A percentile compares a stretch with the other conserved stretches of the same genome.
phyloP scores from a whole-genome alignment of 2,113 vertebrate genomes.

The Cyanistes caeruleus region DNA sequence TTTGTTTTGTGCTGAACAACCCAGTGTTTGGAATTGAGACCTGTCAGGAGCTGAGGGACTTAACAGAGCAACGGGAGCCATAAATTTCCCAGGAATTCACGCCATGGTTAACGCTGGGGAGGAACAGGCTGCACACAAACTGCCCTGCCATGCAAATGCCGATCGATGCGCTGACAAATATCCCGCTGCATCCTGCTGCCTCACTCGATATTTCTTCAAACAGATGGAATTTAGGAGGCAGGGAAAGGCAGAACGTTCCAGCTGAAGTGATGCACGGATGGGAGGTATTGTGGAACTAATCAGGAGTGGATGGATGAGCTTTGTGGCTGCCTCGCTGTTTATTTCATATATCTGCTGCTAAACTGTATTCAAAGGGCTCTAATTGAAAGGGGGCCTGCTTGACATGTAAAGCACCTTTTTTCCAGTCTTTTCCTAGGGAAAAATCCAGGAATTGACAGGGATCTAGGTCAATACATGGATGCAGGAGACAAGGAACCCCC shows the following conservation, averaged over 20 bases:
- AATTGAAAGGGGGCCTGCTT: not conserved
- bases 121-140: not conserved
- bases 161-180: not conserved
- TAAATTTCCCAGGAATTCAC: not conserved
- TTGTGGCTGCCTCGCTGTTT: not conserved
- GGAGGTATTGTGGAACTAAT: not conserved
- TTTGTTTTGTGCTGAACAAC: not conserved
- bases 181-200: not conserved
- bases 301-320: not conserved
- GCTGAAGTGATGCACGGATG: not conserved
- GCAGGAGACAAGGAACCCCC: not conserved
- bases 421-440: not conserved
- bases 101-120: not conserved
- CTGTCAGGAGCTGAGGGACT: not conserved
- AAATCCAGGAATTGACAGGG: not conserved
- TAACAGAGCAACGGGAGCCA: not conserved
- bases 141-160: not conserved
- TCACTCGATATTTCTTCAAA: slow-evolving; percentile 2
- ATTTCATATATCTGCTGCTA: not conserved
- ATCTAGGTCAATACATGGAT: not conserved
- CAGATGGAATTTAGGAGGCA: not conserved
- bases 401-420: not conserved
- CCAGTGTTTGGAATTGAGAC: not conserved
- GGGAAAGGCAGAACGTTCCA: not conserved
- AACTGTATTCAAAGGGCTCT: not conserved